Conservation (phyloP, 2,888 invertebrate species). For the Nomada ferruginata region DNA sequence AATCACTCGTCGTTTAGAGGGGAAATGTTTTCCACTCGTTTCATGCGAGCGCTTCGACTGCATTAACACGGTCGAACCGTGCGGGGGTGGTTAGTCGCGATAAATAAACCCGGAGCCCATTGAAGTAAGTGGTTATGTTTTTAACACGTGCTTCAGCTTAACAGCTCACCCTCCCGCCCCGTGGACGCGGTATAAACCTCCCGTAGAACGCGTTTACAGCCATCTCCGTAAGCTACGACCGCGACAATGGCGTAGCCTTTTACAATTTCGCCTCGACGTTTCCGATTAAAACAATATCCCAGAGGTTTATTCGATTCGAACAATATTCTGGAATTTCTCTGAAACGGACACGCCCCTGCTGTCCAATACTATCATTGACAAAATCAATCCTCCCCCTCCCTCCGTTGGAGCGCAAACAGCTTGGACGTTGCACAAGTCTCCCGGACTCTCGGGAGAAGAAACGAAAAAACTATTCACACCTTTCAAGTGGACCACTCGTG, state of each 20-base stretch:
- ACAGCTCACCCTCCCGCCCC: slow-evolving; percentile 59
- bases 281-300: too few species aligned
- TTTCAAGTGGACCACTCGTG: background rate
- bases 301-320: too few species aligned
- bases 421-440: too few species aligned
- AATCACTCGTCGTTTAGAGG: slow-evolving; percentile 59
- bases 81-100: slow-evolving; percentile 63
- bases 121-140: slow-evolving; percentile 82
- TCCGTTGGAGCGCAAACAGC: too few species aligned
- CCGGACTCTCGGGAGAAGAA: too few species aligned
- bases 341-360: too few species aligned
- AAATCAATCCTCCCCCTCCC: too few species aligned
- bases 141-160: slow-evolving; percentile 79
- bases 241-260: slow-evolving; percentile 58
- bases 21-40: slow-evolving; percentile 40
- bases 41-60: slow-evolving; percentile 6
- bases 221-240: slow-evolving; percentile 63
- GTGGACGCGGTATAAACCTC: slow-evolving; percentile 44
- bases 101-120: slow-evolving; percentile 78
- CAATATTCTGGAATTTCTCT: too few species aligned
- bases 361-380: too few species aligned
- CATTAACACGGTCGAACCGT: slow-evolving; percentile 50
- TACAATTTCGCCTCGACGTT: background rate
- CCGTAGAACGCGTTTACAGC: slow-evolving; percentile 51
- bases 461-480: background rate